Evolutionary conservation across 2,113 vertebrate genomes (phyloP).

Genomic region (Oreochromis aureus): DNA sequence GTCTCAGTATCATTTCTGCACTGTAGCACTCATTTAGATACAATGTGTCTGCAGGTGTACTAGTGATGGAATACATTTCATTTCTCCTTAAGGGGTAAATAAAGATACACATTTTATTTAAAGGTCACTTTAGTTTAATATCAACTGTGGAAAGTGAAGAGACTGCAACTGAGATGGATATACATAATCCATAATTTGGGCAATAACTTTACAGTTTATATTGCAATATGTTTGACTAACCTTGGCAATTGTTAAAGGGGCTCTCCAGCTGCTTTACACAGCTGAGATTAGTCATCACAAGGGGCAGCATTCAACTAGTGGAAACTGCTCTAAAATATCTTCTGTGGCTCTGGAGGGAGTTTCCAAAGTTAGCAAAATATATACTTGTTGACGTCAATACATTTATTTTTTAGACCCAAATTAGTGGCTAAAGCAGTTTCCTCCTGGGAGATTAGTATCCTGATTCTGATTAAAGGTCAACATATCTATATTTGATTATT

Average conservation of each 20-base stretch:
- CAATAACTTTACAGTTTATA: neutral
- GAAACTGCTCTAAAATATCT: neutral
- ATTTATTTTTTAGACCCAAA: neutral
- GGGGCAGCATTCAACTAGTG: neutral
- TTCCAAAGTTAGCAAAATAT: neutral
- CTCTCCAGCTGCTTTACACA: neutral
- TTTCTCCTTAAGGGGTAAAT: neutral
- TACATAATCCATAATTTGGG: neutral
- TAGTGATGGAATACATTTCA: neutral
- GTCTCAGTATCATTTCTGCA: neutral
- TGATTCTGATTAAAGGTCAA: neutral
- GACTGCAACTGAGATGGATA: neutral
- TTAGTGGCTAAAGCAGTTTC: neutral
- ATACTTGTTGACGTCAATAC: neutral
- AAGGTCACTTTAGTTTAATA: neutral
- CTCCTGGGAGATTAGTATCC: neutral
- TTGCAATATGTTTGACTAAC: neutral
- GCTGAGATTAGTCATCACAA: neutral
- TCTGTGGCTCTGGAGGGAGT: neutral
- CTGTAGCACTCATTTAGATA: neutral
- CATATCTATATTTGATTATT: neutral
- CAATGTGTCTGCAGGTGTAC: neutral
- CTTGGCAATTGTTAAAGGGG: neutral
- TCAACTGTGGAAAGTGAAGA: neutral
- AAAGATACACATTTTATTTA: fast-evolving